A percentile compares a stretch with the other conserved stretches of the same genome.
Evolutionary conservation across 2,888 invertebrate genomes (phyloP).

Genomic region (Hypolimnas misippus): DNA sequence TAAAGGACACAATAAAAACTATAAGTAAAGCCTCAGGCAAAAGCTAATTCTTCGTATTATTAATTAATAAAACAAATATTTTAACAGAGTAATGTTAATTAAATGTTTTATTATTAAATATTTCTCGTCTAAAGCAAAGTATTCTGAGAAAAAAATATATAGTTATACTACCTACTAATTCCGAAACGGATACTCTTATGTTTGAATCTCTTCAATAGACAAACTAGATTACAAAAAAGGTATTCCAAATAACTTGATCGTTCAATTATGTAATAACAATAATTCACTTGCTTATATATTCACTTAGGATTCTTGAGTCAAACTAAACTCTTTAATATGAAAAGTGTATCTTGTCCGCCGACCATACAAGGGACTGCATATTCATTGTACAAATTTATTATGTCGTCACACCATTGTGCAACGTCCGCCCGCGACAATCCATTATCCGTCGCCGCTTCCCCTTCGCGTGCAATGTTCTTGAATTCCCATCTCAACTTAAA

Average conservation of each 20-base stretch:
- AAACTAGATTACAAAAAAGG: not conserved
- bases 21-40: too few relatives aligned
- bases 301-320: not conserved
- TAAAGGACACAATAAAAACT: too few relatives aligned
- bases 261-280: not conserved
- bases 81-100: too few relatives aligned
- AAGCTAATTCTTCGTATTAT: too few relatives aligned
- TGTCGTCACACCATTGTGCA: conserved; percentile 33
- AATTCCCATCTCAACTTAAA: conserved; percentile 26
- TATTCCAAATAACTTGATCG: too few relatives aligned
- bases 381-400: conserved; percentile 18
- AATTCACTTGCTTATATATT: not conserved
- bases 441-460: conserved; percentile 45
- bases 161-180: too few relatives aligned
- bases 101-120: too few relatives aligned
- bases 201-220: too few relatives aligned
- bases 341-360: conserved; percentile 16
- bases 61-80: too few relatives aligned
- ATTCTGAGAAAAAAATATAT: too few relatives aligned
- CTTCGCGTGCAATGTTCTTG: conserved; percentile 42
- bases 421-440: conserved; percentile 33
- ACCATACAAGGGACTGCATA: conserved; percentile 9
- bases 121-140: too few relatives aligned
- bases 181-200: too few relatives aligned
- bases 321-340: not conserved